Percentiles rank a stretch among this genome's conserved stretches.
phyloP scores from a whole-genome alignment of 2,797 vertebrate genomes.

The Eulemur coronatus region DNA sequence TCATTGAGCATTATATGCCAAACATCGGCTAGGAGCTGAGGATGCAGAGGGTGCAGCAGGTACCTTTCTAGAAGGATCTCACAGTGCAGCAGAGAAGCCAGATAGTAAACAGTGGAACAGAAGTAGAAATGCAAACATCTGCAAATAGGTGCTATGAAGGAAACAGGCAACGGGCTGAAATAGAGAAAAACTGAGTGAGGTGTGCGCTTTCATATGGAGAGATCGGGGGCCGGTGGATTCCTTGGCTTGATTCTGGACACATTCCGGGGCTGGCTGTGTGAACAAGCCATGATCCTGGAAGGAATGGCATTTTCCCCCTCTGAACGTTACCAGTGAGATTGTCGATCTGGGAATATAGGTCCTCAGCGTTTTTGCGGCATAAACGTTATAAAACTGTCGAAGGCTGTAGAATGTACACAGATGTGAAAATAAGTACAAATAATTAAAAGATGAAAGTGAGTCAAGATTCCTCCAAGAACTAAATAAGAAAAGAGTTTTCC shows the following conservation, averaged over 20 bases:
- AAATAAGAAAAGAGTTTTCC: slow-evolving; percentile 74
- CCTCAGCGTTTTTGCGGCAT: slow-evolving; percentile 26
- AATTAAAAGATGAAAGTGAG: slow-evolving; percentile 77
- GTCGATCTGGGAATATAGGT: not conserved
- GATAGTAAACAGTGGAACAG: not conserved
- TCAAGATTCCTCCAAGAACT: slow-evolving; percentile 63
- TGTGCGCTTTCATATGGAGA: not conserved
- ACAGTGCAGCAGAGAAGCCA: not conserved
- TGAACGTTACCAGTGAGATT: not conserved
- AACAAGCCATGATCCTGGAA: not conserved
- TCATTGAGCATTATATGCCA: slow-evolving; percentile 5
- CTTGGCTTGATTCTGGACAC: not conserved
- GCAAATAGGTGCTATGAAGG: not conserved
- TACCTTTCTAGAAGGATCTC: not conserved
- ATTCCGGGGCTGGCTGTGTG: not conserved
- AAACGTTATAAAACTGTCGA: slow-evolving; percentile 47
- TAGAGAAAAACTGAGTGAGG: not conserved
- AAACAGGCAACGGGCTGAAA: not conserved
- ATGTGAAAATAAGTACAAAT: slow-evolving; percentile 75
- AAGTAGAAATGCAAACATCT: not conserved
- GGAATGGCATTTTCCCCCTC: slow-evolving; percentile 2
- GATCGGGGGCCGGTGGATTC: not conserved
- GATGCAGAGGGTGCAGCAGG: too few species aligned
- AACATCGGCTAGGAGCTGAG: not conserved
- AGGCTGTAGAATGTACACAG: slow-evolving; percentile 71